phyloP scores from a whole-genome alignment of 2,113 vertebrate species.

The Vulpes vulpes region DNA sequence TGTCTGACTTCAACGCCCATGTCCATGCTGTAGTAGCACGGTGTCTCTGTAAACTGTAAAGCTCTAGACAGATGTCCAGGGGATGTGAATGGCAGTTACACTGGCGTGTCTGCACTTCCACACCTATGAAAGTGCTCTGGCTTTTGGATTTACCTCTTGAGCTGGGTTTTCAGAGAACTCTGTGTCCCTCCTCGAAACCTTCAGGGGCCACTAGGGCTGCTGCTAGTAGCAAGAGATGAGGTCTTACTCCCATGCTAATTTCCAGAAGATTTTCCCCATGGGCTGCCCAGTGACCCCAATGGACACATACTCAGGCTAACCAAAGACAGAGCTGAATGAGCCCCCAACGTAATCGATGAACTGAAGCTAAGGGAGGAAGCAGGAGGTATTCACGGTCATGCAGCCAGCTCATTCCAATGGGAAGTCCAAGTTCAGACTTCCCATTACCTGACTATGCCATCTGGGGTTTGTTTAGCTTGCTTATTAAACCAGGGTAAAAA shows the following conservation, averaged over 20 bases:
- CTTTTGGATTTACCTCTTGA: not conserved
- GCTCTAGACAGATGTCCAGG: not conserved
- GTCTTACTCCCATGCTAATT: not conserved
- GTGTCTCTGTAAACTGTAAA: not conserved
- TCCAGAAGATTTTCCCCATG: not conserved
- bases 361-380: too few relatives aligned
- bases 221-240: not conserved
- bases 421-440: not conserved
- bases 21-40: too few relatives aligned
- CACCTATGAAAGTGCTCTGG: not conserved
- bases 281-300: not conserved
- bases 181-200: not conserved
- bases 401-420: not conserved
- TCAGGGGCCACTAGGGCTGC: not conserved
- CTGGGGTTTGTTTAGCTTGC: not conserved
- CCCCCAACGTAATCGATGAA: accelerated
- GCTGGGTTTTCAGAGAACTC: not conserved
- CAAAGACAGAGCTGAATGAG: not conserved
- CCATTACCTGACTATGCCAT: too few relatives aligned
- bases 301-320: not conserved
- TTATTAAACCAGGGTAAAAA: not conserved
- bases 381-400: not conserved
- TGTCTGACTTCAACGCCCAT: not conserved
- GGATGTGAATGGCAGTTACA: not conserved
- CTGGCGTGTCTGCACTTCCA: not conserved